These are phyloP conservation scores for Scelioninae gen. 2 DNA, from an alignment of 2,888 invertebrate species.

Conservation along the genomic window DNA sequence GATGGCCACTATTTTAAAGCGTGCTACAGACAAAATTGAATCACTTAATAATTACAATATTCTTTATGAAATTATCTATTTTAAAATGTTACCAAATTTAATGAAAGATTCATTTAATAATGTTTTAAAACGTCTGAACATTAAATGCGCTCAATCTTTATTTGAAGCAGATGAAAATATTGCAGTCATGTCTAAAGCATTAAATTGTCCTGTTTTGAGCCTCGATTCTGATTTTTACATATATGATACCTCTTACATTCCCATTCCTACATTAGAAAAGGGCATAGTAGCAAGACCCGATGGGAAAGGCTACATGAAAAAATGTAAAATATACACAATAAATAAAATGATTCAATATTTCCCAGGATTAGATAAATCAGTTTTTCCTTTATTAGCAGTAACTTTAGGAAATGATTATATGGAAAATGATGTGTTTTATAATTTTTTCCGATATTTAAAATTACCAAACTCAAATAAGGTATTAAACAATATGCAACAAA, in stretches of 20 bases:
- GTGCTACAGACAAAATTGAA: constrained; percentile 81
- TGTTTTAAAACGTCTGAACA: constrained; percentile 80
- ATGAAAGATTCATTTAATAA: constrained; percentile 85
- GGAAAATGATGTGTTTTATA: constrained; percentile 80
- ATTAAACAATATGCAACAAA: constrained; percentile 79
- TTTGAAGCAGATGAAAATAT: constrained; percentile 95
- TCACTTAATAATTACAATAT: constrained; percentile 78
- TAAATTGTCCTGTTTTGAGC: constrained; percentile 91
- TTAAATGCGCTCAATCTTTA: constrained; percentile 84
- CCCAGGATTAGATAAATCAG: constrained; percentile 80
- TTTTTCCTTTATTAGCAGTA: constrained; percentile 88
- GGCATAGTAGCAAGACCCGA: constrained; percentile 68
- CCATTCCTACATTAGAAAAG: constrained; percentile 81
- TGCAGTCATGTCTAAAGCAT: constrained; percentile 85
- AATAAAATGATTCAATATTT: constrained; percentile 82
- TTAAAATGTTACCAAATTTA: constrained; percentile 83
- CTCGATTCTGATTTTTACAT: constrained; percentile 97
- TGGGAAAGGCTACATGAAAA: constrained; percentile 74
- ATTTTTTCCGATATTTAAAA: constrained; percentile 83
- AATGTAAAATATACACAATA: constrained; percentile 85
- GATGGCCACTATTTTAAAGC: constrained; percentile 79
- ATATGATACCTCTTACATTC: constrained; percentile 89
- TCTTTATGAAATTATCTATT: constrained; percentile 78
- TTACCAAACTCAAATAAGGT: constrained; percentile 75
- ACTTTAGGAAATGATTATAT: constrained; percentile 94